Base-by-base conservation (phyloP, 2,113 vertebrate species). In the Epinephelus lanceolatus region DNA sequence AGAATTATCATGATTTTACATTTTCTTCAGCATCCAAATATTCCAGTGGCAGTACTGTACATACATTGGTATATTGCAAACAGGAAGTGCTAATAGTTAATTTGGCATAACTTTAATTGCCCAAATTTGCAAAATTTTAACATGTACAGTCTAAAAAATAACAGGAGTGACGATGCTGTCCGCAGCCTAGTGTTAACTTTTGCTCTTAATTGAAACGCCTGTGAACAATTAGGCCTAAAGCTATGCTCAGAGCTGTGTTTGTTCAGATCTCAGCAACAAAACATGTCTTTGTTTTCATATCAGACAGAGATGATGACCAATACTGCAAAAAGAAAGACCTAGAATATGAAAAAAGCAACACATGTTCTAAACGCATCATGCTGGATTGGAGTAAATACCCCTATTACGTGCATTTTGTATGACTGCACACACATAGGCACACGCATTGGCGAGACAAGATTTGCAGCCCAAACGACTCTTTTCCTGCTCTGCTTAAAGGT, bases 401-500 rank as follows among this genome's bases (percentile, higher is more conserved):
- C 33, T 14, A 42, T 17, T 13, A 55, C n/a, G 49, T 25, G 30
- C 49, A 15, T 30, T 71, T 45, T 68, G 6, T 6, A 59, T 63
- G 52, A 49, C 60, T 12, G 74, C 68, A 23, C 60, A 57, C 37
- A 17, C 61, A 19, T 33, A 21, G 18, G 21, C 33, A 40, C 19
- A n/a, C 18, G 21, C 2, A 53, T 27, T 2, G 45, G 1, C 45
- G 10, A n/a, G 62, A 71, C 25, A 53, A 30, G 68, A 73, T 47
- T 52, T 70, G 21, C 30, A 47, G 45, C 18, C 76, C 18, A 47
- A 17, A 11, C 15, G 78, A 59, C 70, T 83, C 73, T 27, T 6
- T 6, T 76, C 18, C 72, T 5, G 51, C 68, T 81, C 69, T 12
- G 79, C 69, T 84, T 45, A 77, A 75, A 85, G 87, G 77, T 71